Base-by-base conservation (phyloP, 1,140 invertebrate species). In the Drosophila bipectinata region DNA sequence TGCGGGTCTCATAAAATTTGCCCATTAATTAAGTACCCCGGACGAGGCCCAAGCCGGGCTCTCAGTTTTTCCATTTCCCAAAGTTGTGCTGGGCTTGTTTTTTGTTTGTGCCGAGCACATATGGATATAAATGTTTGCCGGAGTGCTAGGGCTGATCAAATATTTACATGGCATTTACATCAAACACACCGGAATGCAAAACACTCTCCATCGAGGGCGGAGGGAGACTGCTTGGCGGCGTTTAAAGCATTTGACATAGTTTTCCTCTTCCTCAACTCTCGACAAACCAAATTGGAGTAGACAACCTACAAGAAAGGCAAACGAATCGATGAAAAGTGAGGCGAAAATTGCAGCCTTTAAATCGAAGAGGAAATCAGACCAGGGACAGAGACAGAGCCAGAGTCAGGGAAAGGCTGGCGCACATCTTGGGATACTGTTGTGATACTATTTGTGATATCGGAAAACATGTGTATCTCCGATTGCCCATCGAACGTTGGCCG, bases 141-240 rank as follows among this genome's bases (percentile, higher is more conserved):
- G 55, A 3, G 47, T 9, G 47, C 8, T 76, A 58, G 44, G 47
- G 39, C 61, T 75, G 60, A 64, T 51, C 52, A 83, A 75, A 83
- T 78, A 79, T 83, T 83, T 79, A 75, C 64, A 71, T 71, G 56
- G 57, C 69, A 82, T 82, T 81, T 77, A 73, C 79, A 64, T 68
- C 78, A 63, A 81, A 63, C 72, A 67, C 53, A 62, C 32, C n/a
- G 47, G 63, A 81, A 76, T 76, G 68, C 79, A 66, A 82, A 77
- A 59, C 63, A 78, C 30, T 48, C 48, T 18, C 48, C 60, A 51
- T 30, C 30, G 30, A 39, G 45, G 58, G 4, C 47, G 30, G 10
- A 14, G 37, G 32, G 68, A 83, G 79, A 82, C 79, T 74, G 79
- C 52, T 60, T 64, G 79, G 79, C 41, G 72, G 51, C 55, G 68